Evolutionary conservation across 2,113 vertebrate species (phyloP).

Genomic region (Zootoca vivipara): DNA sequence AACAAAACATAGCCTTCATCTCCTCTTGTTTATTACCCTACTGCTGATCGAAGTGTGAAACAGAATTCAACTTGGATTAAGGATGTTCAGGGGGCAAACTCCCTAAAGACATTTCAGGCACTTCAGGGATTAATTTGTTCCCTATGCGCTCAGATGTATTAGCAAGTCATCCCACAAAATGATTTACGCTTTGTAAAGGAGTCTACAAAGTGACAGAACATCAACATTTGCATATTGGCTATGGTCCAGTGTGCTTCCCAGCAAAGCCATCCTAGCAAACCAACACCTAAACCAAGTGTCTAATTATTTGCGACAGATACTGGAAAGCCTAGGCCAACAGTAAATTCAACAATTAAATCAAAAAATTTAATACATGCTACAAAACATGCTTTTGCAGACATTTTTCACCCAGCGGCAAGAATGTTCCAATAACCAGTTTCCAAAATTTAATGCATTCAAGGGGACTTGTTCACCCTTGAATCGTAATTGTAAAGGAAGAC

Average conservation of each 20-base stretch:
- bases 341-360: constrained; percentile 62
- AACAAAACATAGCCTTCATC: not conserved
- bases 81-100: not conserved
- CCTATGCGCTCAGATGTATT: constrained; percentile 38
- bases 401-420: constrained; percentile 53
- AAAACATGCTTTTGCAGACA: constrained; percentile 58
- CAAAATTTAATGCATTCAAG: not conserved
- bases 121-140: constrained; percentile 35
- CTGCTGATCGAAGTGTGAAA: not conserved
- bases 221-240: constrained; percentile 73
- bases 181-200: constrained; percentile 60
- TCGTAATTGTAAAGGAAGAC: constrained; percentile 44
- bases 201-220: constrained; percentile 63
- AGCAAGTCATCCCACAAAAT: constrained; percentile 54
- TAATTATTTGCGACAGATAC: constrained; percentile 70
- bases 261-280: constrained; percentile 71
- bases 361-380: constrained; percentile 57
- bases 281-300: constrained; percentile 66
- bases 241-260: constrained; percentile 73
- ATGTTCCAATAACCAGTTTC: not conserved
- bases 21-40: not conserved
- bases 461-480: constrained; percentile 53
- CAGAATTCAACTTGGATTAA: not conserved
- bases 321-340: constrained; percentile 58
- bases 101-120: not conserved